Evolutionary conservation across 2,888 invertebrate species (phyloP).

Genomic region (Gonocerus acuteangulatus): DNA sequence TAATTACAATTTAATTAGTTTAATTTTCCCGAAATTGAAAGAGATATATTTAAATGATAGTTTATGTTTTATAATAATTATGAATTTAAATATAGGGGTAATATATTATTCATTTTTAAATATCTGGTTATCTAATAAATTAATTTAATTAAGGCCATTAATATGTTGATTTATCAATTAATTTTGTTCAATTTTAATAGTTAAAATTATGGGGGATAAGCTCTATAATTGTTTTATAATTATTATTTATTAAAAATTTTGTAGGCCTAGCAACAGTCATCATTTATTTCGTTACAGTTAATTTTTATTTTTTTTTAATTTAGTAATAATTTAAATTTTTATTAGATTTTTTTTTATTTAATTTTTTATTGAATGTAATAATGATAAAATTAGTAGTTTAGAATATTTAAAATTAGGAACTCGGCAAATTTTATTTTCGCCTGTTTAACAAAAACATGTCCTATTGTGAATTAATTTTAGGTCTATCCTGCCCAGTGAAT

Average conservation of each 20-base stretch:
- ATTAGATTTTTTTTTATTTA: not conserved
- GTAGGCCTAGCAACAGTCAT: constrained; percentile 2
- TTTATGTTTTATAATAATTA: constrained; percentile 2
- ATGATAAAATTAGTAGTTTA: constrained; percentile 19
- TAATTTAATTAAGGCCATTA: constrained; percentile 5
- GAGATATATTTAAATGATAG: not conserved
- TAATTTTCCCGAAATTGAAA: constrained; percentile 11
- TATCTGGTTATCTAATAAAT: constrained; percentile 12
- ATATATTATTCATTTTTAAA: constrained; percentile 12
- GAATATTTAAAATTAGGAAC: constrained; percentile 51
- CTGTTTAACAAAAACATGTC: constrained; percentile 74
- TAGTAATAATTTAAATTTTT: not conserved
- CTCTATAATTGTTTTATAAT: not conserved
- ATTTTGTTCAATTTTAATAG: not conserved
- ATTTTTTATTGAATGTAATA: not conserved
- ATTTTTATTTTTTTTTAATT: not conserved
- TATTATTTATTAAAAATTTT: not conserved
- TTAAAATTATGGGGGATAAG: constrained; percentile 2
- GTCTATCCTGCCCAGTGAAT: constrained; percentile 66
- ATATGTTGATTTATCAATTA: not conserved
- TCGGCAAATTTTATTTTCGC: constrained; percentile 54
- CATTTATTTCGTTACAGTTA: not conserved
- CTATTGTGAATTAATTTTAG: constrained; percentile 55
- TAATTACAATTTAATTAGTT: not conserved
- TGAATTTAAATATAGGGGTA: constrained; percentile 1